Base-by-base conservation (phyloP, 1,140 invertebrate genomes). In the Wiebesia pumilae region DNA sequence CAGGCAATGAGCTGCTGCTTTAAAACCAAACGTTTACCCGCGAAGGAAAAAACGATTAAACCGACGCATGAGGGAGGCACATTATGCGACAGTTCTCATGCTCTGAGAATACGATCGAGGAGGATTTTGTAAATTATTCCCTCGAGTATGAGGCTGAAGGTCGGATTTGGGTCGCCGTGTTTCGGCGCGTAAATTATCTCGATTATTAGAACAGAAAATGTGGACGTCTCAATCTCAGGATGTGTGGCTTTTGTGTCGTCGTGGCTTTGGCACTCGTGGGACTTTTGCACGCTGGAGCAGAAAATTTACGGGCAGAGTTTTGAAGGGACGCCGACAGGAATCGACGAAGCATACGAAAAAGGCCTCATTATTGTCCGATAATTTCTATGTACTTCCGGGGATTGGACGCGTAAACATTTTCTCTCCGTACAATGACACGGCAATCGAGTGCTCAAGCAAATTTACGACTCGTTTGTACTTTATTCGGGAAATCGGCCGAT, bases 221-320 rank as follows among this genome's bases (percentile, higher is more conserved):
- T 65, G n/a, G 7, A 65, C 58, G 6, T n/a, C 27, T 27, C 6
- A 65, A 30, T 65, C 62, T n/a, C 51, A 65, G 12, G n/a, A 65
- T 65, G 62, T 65, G 27, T 65, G 4, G 12, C 43, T 12, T 47
- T 47, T 7, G n/a, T 16, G 58, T 27, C 9, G 24, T 67, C 4
- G 4, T 30, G 65, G 65, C 65, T 67, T 67, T 30, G 9, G 83
- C 77, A 51, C 19, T 79, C 54, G 58, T 16, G 43, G 12, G 12
- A 47, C 43, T 47, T 47, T 47, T n/a, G n/a, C n/a, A n/a, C n/a
- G 43, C 43, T 4, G 4, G 12, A 47, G 43, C 12, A 47, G 12
- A 2, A 51, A 85, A 85, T 85, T 85, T 85, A 79, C 69, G 83
- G n/a, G 1, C 35, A 54, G 51, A 78, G 75, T 79, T 85, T 67